phyloP scores from a whole-genome alignment of 2,113 vertebrate species.

The Sorex araneus region DNA sequence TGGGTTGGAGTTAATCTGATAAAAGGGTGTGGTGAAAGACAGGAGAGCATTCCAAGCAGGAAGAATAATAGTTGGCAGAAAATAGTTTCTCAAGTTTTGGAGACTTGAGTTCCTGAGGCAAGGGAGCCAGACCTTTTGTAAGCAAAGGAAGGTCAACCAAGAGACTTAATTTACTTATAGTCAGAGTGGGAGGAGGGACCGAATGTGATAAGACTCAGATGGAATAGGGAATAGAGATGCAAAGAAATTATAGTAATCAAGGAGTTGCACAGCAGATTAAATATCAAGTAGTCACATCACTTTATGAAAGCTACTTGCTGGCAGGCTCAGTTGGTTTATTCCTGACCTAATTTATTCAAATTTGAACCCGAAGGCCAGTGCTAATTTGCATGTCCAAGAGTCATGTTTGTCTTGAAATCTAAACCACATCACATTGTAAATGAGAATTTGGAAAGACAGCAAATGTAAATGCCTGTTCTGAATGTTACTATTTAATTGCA shows the following conservation, averaged over 20 bases:
- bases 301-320: conserved; percentile 78
- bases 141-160: conserved; percentile 57
- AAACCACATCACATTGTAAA: conserved; percentile 75
- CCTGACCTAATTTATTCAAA: conserved; percentile 82
- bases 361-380: conserved; percentile 58
- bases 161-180: conserved; percentile 57
- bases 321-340: conserved; percentile 76
- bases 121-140: conserved; percentile 26
- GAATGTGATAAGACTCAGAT: conserved; percentile 60
- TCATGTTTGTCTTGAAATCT: conserved; percentile 81
- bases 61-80: conserved; percentile 17
- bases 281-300: conserved; percentile 78
- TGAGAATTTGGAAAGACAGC: conserved; percentile 73
- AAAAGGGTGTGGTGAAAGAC: not conserved
- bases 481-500: conserved; percentile 70
- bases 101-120: conserved; percentile 19
- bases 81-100: not conserved
- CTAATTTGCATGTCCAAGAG: conserved; percentile 83
- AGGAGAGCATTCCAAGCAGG: not conserved
- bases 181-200: not conserved
- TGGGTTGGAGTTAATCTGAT: not conserved
- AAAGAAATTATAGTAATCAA: conserved; percentile 77
- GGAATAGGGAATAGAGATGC: conserved; percentile 53
- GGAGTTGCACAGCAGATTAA: conserved; percentile 71
- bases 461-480: conserved; percentile 74